Base-by-base conservation (phyloP, 2,113 vertebrate genomes). In the Triplophysa rosa region DNA sequence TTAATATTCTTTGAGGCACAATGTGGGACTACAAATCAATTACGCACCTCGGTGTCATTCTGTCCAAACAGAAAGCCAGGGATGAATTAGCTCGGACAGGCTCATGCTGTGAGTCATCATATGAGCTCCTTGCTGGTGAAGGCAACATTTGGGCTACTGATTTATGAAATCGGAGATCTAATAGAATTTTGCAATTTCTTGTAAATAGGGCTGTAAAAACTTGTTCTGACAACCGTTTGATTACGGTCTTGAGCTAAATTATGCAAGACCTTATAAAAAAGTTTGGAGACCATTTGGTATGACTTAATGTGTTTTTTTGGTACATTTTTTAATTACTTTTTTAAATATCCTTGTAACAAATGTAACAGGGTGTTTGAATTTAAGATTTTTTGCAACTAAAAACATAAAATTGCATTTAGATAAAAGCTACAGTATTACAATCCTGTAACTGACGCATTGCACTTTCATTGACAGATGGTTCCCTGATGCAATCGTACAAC, bases 1-100 rank as follows among this genome's bases (percentile, higher is more conserved):
- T 90, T 90, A 85, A 86, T 90, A 90, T 86, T 89, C 86, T 61
- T 87, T 78, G 1, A 82, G 40, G 52, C 49, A 47, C 67, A 75
- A 74, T 80, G 21, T 67, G 58, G 23, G 79, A 85, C 10, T 71
- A 67, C 66, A 79, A 89, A 90, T 88, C 84, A 89, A 85, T 90
- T 84, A 86, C 69, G 45, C 29, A 9, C 71, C 37, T 17, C 54
- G 71, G 73, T 2, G n/a, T 83, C 82, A 85, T 82, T 66, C 84
- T 68, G 78, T 85, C 88, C 81, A 80, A 83, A 90, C 83, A 89
- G 84, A 85, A 82, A 83, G 76, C 70, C 72, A 62, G 62, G 52
- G 66, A 73, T 82, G 21, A 77, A 85, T 80, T 67, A 68, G 75
- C 62, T 70, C 76, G 54, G 58, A 16, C 76, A 67, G 61, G 76